A percentile compares a stretch with the other conserved stretches of the same genome.
These are phyloP conservation scores for Cyclura pinguis DNA, from an alignment of 2,797 vertebrate species.

Conservation along the genomic window DNA sequence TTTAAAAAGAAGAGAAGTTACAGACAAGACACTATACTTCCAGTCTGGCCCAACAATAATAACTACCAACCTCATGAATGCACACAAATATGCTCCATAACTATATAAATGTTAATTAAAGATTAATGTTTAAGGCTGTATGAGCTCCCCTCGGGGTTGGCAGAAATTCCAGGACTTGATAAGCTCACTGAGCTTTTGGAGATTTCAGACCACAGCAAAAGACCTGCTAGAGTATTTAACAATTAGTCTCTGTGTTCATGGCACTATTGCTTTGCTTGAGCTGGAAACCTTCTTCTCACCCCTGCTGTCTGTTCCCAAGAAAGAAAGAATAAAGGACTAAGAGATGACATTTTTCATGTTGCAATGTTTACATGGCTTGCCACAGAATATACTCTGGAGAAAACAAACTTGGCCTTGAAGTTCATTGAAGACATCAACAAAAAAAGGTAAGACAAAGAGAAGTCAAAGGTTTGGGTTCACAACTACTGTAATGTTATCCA, in stretches of 20 bases:
- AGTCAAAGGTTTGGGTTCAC: conserved; percentile 19
- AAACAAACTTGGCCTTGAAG: background rate
- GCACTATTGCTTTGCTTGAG: conserved; percentile 59
- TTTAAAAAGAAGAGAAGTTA: background rate
- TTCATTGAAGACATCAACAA: conserved; percentile 12
- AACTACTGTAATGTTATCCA: conserved; percentile 31
- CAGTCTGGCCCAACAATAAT: background rate
- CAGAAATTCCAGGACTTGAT: conserved; percentile 61
- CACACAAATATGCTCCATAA: background rate
- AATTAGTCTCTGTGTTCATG: conserved; percentile 60
- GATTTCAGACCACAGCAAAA: conserved; percentile 60
- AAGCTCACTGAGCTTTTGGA: conserved; percentile 44
- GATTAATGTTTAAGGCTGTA: conserved; percentile 38
- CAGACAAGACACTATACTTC: background rate
- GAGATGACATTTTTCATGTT: conserved; percentile 41
- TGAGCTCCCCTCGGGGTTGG: conserved; percentile 52
- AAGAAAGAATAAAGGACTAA: conserved; percentile 43
- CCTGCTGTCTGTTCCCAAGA: conserved; percentile 43
- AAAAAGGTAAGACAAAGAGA: conserved; percentile 15
- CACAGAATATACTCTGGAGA: conserved; percentile 36
- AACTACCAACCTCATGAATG: background rate
- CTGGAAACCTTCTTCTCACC: conserved; percentile 49
- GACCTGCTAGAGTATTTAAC: conserved; percentile 65
- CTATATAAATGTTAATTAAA: conserved; percentile 59
- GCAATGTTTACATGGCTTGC: conserved; percentile 42